These are phyloP conservation scores for Parnassius mnemosyne DNA, from an alignment of 2,888 invertebrate species.

Conservation along the genomic window DNA sequence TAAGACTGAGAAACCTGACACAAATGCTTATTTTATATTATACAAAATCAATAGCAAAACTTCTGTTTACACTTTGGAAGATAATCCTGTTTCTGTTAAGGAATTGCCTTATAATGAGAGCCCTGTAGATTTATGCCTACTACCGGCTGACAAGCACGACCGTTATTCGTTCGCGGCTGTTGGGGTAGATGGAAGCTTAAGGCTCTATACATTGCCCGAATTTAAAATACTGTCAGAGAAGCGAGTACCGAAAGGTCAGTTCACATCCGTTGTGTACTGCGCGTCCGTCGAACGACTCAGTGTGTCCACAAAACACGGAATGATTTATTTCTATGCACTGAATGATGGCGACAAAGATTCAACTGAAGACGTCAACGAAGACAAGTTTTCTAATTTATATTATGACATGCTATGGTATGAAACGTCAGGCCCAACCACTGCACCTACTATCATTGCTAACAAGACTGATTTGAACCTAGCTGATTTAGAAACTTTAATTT, in stretches of 20 bases:
- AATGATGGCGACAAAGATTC: conserved; percentile 87
- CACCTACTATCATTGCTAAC: conserved; percentile 77
- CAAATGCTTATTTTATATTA: conserved; percentile 63
- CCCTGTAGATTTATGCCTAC: conserved; percentile 84
- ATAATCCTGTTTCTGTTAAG: conserved; percentile 81
- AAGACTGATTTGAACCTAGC: conserved; percentile 78
- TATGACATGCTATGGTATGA: conserved; percentile 70
- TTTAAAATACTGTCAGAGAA: conserved; percentile 85
- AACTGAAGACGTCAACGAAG: conserved; percentile 86
- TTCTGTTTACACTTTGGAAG: conserved; percentile 67
- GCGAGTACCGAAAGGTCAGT: conserved; percentile 84
- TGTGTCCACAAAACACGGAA: conserved; percentile 89
- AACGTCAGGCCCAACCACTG: conserved; percentile 47
- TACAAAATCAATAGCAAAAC: conserved; percentile 65
- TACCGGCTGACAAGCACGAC: conserved; percentile 78
- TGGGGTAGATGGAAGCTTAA: conserved; percentile 86
- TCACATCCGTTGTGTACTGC: conserved; percentile 92
- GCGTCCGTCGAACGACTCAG: conserved; percentile 93
- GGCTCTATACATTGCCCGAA: conserved; percentile 86
- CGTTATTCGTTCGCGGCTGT: conserved; percentile 86
- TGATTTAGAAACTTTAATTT: conserved; percentile 85
- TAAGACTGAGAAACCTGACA: conserved; percentile 48
- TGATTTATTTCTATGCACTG: conserved; percentile 90
- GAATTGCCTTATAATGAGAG: conserved; percentile 83
- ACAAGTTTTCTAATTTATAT: conserved; percentile 78